A percentile compares a stretch with the other conserved stretches of the same genome.
Conservation (phyloP, 2,888 invertebrate genomes). For the Trissonchulus sp. region DNA sequence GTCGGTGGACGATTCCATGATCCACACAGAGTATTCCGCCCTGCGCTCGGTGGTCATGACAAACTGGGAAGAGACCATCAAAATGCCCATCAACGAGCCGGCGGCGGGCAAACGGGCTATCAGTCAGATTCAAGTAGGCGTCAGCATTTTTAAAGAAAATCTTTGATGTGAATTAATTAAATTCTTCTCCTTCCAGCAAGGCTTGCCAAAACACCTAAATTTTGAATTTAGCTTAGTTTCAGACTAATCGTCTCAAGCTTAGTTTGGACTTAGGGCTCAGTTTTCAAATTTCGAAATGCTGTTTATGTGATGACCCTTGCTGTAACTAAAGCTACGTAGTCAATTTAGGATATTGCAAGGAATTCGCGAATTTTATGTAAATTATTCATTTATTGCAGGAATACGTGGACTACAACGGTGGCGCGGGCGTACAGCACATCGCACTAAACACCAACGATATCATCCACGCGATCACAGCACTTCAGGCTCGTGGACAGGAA, state of each 20-base stretch:
- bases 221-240: not conserved
- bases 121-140: conserved; percentile 75
- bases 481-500: conserved; percentile 64
- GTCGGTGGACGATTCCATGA: conserved; percentile 93
- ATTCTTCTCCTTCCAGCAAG: too few relatives aligned
- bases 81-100: conserved; percentile 96
- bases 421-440: conserved; percentile 94
- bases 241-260: not conserved
- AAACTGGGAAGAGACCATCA: conserved; percentile 93
- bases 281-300: not conserved
- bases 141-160: not conserved
- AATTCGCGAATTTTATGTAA: not conserved
- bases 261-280: not conserved
- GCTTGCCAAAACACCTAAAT: too few relatives aligned
- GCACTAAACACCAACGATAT: conserved; percentile 92
- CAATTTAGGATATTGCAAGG: not conserved
- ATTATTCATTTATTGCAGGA: conserved; percentile 59
- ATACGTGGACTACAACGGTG: conserved; percentile 95
- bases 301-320: conserved; percentile 2
- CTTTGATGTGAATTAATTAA: too few relatives aligned
- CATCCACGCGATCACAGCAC: conserved; percentile 65
- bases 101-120: conserved; percentile 72
- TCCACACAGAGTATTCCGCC: conserved; percentile 92
- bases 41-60: conserved; percentile 94
- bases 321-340: not conserved